phyloP scores from a whole-genome alignment of 2,797 vertebrate species.

The Parauchenoglanis punctatus region DNA sequence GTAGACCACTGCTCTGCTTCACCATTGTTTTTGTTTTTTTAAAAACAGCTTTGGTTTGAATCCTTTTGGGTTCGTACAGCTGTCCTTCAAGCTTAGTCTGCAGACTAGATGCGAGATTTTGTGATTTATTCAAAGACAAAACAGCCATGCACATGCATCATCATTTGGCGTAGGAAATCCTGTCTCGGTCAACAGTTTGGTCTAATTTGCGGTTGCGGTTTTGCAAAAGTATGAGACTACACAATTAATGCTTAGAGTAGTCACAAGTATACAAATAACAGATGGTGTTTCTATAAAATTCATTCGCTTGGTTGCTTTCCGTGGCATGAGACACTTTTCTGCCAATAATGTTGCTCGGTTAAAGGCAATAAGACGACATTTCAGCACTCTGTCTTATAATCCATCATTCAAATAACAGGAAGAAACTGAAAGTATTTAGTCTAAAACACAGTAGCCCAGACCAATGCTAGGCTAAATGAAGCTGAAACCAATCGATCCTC shows the following conservation, averaged over 20 bases:
- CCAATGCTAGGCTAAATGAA: neutral
- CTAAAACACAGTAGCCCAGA: conserved; percentile 21
- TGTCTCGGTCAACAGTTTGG: conserved; percentile 2
- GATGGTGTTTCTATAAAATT: conserved; percentile 15
- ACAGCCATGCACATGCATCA: neutral
- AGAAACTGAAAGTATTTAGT: conserved; percentile 35
- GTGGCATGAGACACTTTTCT: neutral
- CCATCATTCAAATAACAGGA: conserved; percentile 18
- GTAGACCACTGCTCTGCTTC: neutral
- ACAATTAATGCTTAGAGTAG: conserved; percentile 18
- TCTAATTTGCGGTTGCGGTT: conserved; percentile 11
- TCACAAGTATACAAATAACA: conserved; percentile 29
- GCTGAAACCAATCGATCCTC: neutral
- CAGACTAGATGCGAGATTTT: conserved; percentile 1
- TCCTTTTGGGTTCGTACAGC: neutral
- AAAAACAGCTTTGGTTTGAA: neutral
- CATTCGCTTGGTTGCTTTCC: neutral
- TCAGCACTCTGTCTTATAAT: neutral
- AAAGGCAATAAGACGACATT: neutral
- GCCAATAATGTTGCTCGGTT: neutral
- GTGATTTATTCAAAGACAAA: conserved; percentile 24
- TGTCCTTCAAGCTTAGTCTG: neutral
- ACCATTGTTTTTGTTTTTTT: neutral
- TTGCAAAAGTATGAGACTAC: conserved; percentile 28
- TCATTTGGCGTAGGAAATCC: neutral